Conservation (phyloP, 2,113 vertebrate genomes). For the Climacteris rufus region DNA sequence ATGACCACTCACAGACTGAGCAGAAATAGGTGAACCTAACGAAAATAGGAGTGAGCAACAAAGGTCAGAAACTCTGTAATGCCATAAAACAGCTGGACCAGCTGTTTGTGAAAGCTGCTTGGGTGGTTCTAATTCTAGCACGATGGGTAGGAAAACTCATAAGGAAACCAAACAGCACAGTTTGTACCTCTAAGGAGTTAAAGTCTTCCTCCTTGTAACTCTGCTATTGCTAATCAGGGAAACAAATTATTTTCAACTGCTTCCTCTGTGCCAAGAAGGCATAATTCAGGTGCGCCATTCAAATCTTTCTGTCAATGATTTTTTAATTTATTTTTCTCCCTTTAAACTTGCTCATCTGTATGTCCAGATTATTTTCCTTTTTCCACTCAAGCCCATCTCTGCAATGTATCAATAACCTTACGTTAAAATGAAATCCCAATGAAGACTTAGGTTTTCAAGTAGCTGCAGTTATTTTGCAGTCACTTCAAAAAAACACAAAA, state of each 20-base stretch:
- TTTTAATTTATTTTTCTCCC: rapidly evolving
- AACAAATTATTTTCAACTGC: background rate
- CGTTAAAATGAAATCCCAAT: background rate
- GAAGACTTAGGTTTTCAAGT: background rate
- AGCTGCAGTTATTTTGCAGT: background rate
- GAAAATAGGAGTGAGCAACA: background rate
- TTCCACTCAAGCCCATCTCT: background rate
- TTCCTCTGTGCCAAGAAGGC: background rate
- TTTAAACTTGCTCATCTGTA: background rate
- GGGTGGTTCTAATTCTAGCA: background rate
- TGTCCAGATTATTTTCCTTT: background rate
- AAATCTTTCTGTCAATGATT: background rate
- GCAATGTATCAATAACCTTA: background rate
- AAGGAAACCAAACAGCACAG: background rate
- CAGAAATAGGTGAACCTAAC: background rate
- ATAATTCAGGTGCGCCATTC: background rate
- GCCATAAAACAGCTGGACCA: background rate
- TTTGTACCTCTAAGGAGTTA: background rate
- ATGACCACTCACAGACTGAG: background rate
- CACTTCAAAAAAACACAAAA: background rate
- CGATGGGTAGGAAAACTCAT: background rate
- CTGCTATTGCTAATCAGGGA: background rate
- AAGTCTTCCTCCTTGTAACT: background rate
- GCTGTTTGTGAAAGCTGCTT: background rate
- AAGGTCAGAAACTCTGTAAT: background rate